phyloP scores from a whole-genome alignment of 53 echinoderm and acorn worm species.

The Astropecten irregularis region DNA sequence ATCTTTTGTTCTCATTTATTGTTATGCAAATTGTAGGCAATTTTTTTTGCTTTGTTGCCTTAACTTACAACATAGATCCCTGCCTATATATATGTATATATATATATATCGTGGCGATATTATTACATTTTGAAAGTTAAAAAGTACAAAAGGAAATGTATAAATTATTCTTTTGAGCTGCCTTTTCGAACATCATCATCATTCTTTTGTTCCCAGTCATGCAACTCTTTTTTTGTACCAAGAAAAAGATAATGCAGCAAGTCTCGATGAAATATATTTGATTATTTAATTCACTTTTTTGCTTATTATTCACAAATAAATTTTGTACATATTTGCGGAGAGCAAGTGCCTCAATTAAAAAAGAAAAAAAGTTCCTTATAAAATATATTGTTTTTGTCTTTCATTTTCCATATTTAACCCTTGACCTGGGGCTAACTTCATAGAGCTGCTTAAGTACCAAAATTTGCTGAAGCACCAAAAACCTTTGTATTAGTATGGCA shows the following conservation, averaged over 20 bases:
- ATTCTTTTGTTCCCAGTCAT: not conserved
- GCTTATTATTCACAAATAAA: slow-evolving; percentile 41
- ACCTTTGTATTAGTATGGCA: too few species aligned
- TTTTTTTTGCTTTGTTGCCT: too few species aligned
- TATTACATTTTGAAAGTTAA: not conserved
- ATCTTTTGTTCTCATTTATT: not conserved
- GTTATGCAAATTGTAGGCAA: too few species aligned
- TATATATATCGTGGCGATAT: slow-evolving; percentile 4
- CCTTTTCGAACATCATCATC: not conserved
- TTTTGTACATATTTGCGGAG: slow-evolving; percentile 49
- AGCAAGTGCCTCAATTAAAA: slow-evolving; percentile 45
- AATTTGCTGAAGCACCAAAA: too few species aligned
- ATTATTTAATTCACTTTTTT: slow-evolving; percentile 53
- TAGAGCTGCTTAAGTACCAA: too few species aligned
- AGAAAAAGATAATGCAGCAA: not conserved
- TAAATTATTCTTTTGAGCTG: not conserved
- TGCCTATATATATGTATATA: too few species aligned
- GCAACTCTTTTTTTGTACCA: slow-evolving; percentile 28
- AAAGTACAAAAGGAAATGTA: not conserved
- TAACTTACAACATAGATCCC: too few species aligned
- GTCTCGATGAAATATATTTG: slow-evolving; percentile 16
- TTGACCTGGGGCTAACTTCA: too few species aligned
- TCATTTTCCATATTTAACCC: too few species aligned
- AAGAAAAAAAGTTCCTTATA: too few species aligned
- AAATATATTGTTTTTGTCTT: too few species aligned